These are phyloP conservation scores for Ashinkailepas kermadecensis DNA, from an alignment of 2,888 invertebrate species.

Conservation along the genomic window DNA sequence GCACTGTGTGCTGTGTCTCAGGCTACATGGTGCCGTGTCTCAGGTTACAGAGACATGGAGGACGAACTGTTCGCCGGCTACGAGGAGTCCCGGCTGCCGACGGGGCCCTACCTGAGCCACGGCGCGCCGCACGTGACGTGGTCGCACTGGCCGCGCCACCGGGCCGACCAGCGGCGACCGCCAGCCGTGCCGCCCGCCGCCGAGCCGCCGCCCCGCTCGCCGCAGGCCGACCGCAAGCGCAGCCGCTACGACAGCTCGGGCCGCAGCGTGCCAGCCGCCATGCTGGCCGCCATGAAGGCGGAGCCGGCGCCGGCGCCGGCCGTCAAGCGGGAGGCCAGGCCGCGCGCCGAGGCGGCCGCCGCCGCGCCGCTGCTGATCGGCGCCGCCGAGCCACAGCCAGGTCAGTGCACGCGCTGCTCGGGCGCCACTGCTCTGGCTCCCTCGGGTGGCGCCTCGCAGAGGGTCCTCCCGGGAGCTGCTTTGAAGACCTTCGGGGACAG, in stretches of 20 bases:
- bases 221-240: not conserved
- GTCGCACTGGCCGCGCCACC: not conserved
- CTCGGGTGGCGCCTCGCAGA: too few species aligned
- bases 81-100: not conserved
- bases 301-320: not conserved
- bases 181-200: not conserved
- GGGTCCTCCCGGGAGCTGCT: too few species aligned
- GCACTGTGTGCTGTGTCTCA: too few species aligned
- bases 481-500: too few species aligned
- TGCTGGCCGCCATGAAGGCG: not conserved
- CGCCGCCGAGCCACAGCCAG: not conserved
- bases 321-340: not conserved
- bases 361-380: not conserved
- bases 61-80: not conserved
- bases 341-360: not conserved
- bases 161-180: not conserved
- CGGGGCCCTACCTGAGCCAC: not conserved
- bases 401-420: not conserved
- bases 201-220: not conserved
- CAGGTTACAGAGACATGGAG: not conserved
- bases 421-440: too few species aligned
- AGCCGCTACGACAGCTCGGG: conserved; percentile 4
- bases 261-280: not conserved
- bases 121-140: not conserved
- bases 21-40: too few species aligned